Evolutionary conservation across 2,888 invertebrate species (phyloP).

Genomic region (Cartodere bifasciata): DNA sequence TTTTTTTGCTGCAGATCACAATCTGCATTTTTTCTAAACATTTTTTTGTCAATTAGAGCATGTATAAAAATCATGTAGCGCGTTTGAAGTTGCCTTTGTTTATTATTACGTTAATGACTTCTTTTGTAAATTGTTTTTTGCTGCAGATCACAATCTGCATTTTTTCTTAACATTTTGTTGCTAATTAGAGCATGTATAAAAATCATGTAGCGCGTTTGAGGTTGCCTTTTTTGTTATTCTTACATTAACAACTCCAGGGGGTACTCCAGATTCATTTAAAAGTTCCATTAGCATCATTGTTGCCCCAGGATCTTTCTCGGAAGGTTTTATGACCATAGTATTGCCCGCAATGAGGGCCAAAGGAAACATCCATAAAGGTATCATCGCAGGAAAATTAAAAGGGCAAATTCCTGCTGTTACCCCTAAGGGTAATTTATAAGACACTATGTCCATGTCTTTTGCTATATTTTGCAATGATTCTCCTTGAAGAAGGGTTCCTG

Average conservation of each 20-base stretch:
- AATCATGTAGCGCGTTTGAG: no score
- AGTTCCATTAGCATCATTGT: conserved; percentile 91
- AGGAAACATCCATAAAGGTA: conserved; percentile 94
- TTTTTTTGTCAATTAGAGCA: no score
- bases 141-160: no score
- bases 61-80: no score
- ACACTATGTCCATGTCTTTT: conserved; percentile 94
- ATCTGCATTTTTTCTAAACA: no score
- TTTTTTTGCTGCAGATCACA: no score
- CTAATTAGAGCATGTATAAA: no score
- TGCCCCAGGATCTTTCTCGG: conserved; percentile 95
- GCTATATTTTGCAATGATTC: conserved; percentile 80
- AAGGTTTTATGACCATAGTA: conserved; percentile 89
- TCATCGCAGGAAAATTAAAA: conserved; percentile 99
- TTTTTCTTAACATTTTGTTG: no score
- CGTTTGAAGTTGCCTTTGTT: no score
- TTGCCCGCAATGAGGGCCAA: conserved; percentile 84
- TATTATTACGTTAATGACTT: no score
- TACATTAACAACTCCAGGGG: conserved; percentile 89
- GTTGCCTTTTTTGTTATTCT: no score
- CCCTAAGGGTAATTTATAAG: conserved; percentile 84
- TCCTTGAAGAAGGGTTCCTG: conserved; percentile 84
- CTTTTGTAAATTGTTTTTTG: no score
- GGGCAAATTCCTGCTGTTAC: conserved; percentile 94
- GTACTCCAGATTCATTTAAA: conserved; percentile 86